Evolutionary conservation across 2,888 invertebrate genomes (phyloP).

Genomic region (Drosophila putrida): DNA sequence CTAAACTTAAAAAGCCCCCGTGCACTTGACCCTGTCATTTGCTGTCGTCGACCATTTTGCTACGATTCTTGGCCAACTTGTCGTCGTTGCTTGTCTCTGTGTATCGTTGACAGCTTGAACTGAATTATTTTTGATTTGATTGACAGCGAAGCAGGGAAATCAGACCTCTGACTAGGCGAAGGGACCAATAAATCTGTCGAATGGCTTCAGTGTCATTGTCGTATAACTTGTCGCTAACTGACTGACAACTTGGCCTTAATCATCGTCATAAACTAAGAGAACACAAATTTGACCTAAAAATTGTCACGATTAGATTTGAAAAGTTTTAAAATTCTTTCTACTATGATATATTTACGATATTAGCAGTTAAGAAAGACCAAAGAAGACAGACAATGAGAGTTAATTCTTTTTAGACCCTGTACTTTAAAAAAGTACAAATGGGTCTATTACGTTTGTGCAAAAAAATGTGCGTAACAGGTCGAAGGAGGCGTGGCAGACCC

Average conservation of each 20-base stretch:
- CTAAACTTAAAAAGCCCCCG: not conserved
- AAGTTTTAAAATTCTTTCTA: conserved; percentile 1
- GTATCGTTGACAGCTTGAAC: conserved; percentile 31
- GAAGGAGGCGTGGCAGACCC: too few species aligned
- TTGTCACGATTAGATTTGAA: not conserved
- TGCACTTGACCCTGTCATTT: conserved; percentile 29
- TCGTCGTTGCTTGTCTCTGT: conserved; percentile 10
- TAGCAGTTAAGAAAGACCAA: not conserved
- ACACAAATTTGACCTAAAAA: not conserved
- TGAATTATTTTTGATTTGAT: conserved; percentile 35
- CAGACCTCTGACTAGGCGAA: not conserved
- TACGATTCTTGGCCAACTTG: conserved; percentile 4
- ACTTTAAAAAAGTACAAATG: too few species aligned
- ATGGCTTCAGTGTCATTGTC: conserved; percentile 25
- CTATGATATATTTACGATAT: conserved; percentile 11
- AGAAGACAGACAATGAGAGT: too few species aligned
- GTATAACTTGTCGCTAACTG: conserved; percentile 3
- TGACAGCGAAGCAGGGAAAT: conserved; percentile 28
- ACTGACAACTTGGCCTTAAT: conserved; percentile 15
- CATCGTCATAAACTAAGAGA: conserved; percentile 4
- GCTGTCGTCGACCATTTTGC: not conserved
- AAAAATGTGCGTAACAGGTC: too few species aligned
- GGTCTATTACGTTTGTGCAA: too few species aligned
- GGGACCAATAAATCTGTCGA: conserved; percentile 34
- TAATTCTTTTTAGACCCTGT: too few species aligned